Percentiles rank a stretch among this genome's conserved stretches.
These are phyloP conservation scores for Tringa solitaria DNA, from an alignment of 2,113 vertebrate species.

Conservation along the genomic window DNA sequence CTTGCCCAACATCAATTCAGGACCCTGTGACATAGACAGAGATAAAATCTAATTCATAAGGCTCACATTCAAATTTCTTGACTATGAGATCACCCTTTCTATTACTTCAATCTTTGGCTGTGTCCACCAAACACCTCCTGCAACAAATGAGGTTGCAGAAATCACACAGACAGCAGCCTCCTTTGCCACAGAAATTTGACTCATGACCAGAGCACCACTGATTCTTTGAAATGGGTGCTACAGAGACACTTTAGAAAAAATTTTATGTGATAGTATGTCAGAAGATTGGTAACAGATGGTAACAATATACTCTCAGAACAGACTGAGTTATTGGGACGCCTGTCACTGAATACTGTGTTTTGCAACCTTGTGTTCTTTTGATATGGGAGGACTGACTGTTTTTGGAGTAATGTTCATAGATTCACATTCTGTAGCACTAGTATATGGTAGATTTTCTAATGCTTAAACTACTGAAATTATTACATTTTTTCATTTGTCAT, in stretches of 20 bases:
- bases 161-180: background rate
- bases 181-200: background rate
- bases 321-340: background rate
- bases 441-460: background rate
- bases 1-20: background rate
- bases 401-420: background rate
- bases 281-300: background rate
- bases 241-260: background rate
- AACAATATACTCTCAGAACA: background rate
- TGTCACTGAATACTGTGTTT: background rate
- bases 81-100: background rate
- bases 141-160: background rate
- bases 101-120: background rate
- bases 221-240: background rate
- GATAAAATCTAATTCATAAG: background rate
- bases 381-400: background rate
- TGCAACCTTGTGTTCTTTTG: background rate
- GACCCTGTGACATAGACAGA: background rate
- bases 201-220: background rate
- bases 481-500: background rate
- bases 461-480: background rate
- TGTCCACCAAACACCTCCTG: background rate
- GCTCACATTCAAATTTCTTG: background rate
- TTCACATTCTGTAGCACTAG: background rate
- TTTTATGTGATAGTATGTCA: accelerated